Conservation (phyloP, 2,113 vertebrate species). For the Tringa solitaria region DNA sequence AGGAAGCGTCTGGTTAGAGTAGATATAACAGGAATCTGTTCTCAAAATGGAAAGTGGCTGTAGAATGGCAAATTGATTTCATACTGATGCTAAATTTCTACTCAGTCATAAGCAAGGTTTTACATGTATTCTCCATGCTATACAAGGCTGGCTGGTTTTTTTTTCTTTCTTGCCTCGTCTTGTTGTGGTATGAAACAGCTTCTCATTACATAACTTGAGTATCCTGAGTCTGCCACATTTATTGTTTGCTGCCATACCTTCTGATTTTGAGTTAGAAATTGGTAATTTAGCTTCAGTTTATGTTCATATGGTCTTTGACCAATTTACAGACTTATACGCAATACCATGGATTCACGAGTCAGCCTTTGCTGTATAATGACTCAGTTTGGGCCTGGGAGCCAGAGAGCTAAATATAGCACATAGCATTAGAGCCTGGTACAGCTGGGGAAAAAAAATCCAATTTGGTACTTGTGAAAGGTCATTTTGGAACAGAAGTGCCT, state of each 20-base stretch:
- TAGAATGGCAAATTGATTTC: background rate
- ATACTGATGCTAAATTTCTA: background rate
- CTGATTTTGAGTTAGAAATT: background rate
- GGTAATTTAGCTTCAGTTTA: background rate
- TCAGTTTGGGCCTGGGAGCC: background rate
- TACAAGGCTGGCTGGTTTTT: background rate
- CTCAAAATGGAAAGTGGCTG: background rate
- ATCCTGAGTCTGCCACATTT: background rate
- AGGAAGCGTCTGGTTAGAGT: background rate
- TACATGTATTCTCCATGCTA: background rate
- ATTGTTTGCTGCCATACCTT: background rate
- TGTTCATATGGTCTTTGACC: background rate
- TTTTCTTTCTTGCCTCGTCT: background rate
- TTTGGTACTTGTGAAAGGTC: background rate
- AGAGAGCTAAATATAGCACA: background rate
- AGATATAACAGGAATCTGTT: background rate
- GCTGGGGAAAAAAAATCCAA: background rate
- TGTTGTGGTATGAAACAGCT: background rate
- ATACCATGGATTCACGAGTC: background rate
- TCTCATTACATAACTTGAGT: background rate
- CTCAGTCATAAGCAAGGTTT: background rate
- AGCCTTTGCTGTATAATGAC: constrained; percentile 1
- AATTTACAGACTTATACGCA: background rate
- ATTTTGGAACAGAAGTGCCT: background rate
- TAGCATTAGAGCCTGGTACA: background rate